Evolutionary conservation across 2,888 invertebrate species (phyloP).

Genomic region (Sarcophaga carnaria): DNA sequence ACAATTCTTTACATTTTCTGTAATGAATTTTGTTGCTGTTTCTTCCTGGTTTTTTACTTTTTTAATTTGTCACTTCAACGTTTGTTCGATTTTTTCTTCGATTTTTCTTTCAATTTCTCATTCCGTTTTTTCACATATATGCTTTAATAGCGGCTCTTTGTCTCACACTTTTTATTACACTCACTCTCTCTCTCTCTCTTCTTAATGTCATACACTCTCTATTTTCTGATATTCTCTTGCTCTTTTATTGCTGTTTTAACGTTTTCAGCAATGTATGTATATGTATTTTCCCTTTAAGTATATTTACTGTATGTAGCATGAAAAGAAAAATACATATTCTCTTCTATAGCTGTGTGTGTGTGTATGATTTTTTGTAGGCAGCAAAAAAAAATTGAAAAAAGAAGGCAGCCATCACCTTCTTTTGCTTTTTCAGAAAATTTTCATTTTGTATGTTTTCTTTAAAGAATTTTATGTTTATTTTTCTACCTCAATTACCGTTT

Average conservation of each 20-base stretch:
- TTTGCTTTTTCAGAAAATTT: constrained; percentile 40
- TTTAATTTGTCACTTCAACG: constrained; percentile 50
- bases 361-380: constrained; percentile 47
- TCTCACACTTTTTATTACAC: constrained; percentile 43
- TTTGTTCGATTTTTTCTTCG: constrained; percentile 60
- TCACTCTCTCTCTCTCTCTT: constrained; percentile 38
- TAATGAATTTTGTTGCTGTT: constrained; percentile 59
- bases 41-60: constrained; percentile 43
- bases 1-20: constrained; percentile 56
- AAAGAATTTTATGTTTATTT: constrained; percentile 20
- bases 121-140: constrained; percentile 37
- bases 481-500: constrained; percentile 57
- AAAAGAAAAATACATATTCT: background rate
- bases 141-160: constrained; percentile 58
- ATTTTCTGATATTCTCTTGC: background rate
- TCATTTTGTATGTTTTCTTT: constrained; percentile 40
- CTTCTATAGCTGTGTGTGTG: constrained; percentile 25
- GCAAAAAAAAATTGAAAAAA: constrained; percentile 53
- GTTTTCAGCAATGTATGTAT: constrained; percentile 54
- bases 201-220: constrained; percentile 3
- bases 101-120: constrained; percentile 53
- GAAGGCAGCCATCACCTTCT: constrained; percentile 60
- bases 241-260: background rate
- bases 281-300: constrained; percentile 43
- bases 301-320: constrained; percentile 9